Conservation (phyloP, 2,113 vertebrate species). For the Oryzias celebensis region DNA sequence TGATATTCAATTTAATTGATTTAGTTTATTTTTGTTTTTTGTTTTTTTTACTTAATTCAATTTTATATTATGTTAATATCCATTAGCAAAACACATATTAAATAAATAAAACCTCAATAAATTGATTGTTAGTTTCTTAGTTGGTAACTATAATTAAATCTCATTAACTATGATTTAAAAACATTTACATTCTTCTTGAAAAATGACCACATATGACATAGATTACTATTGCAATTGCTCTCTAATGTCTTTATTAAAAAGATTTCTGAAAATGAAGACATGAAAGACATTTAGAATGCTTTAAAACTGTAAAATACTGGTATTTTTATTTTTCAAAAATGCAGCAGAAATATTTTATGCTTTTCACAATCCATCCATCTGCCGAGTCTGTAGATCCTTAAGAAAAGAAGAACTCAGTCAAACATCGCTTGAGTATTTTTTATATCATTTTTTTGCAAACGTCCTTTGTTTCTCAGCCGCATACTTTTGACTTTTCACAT, state of each 20-base stretch:
- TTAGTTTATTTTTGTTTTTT: too few relatives aligned
- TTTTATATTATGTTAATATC: too few relatives aligned
- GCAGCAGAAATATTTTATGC: conserved; percentile 93
- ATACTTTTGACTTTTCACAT: conserved; percentile 53
- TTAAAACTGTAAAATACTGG: conserved; percentile 85
- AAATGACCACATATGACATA: too few relatives aligned
- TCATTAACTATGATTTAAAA: too few relatives aligned
- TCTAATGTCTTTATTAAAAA: not conserved
- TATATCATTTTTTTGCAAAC: conserved; percentile 55
- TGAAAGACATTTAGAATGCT: conserved; percentile 54
- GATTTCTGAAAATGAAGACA: conserved; percentile 36
- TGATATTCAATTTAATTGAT: too few relatives aligned
- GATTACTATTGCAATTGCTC: too few relatives aligned
- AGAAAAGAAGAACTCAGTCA: conserved; percentile 73
- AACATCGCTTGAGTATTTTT: conserved; percentile 61
- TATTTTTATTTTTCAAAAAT: conserved; percentile 96
- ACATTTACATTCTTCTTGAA: too few relatives aligned
- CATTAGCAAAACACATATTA: too few relatives aligned
- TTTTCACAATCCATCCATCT: conserved; percentile 90
- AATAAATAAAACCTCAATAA: too few relatives aligned
- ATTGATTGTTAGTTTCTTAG: too few relatives aligned
- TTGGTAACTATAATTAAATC: too few relatives aligned
- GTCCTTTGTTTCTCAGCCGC: conserved; percentile 60
- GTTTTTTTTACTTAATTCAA: too few relatives aligned
- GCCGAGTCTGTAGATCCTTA: conserved; percentile 88